These are phyloP conservation scores for Leptodactylus fallax DNA, from an alignment of 2,797 vertebrate genomes.

Conservation along the genomic window DNA sequence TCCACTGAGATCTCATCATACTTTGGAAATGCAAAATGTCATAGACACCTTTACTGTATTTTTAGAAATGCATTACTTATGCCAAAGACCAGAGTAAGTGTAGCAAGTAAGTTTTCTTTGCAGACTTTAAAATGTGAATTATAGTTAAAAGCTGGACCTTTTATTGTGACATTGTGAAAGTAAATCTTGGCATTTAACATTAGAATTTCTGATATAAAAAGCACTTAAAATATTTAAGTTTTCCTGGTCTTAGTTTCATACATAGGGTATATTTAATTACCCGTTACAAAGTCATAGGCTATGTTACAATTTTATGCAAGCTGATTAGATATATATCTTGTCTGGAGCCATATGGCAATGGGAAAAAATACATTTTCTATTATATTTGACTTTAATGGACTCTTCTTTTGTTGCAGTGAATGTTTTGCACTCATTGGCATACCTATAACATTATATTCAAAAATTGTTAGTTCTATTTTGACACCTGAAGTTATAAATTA, in stretches of 20 bases:
- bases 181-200: slow-evolving; percentile 54
- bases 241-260: not conserved
- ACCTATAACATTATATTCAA: not conserved
- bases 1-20: slow-evolving; percentile 29
- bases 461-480: not conserved
- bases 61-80: not conserved
- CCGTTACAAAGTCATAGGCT: not conserved
- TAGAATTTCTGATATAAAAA: slow-evolving; percentile 57
- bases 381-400: slow-evolving; percentile 36
- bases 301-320: not conserved
- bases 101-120: slow-evolving; percentile 2
- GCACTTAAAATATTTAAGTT: slow-evolving; percentile 52
- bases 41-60: slow-evolving; percentile 43
- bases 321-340: slow-evolving; percentile 37
- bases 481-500: not conserved
- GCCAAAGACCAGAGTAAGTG: slow-evolving; percentile 9
- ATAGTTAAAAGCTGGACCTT: slow-evolving; percentile 55
- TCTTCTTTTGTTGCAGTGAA: slow-evolving; percentile 2
- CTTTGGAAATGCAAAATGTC: slow-evolving; percentile 37
- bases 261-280: slow-evolving; percentile 12
- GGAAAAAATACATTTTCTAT: slow-evolving; percentile 6
- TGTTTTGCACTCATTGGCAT: slow-evolving; percentile 8
- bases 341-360: slow-evolving; percentile 41
- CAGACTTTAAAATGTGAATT: slow-evolving; percentile 59
- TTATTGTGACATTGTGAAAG: slow-evolving; percentile 59